Evolutionary conservation across 1,140 invertebrate species (phyloP), one percentile per base, ranked within the genome.

Genomic region (Luehdorfia chinensis): DNA sequence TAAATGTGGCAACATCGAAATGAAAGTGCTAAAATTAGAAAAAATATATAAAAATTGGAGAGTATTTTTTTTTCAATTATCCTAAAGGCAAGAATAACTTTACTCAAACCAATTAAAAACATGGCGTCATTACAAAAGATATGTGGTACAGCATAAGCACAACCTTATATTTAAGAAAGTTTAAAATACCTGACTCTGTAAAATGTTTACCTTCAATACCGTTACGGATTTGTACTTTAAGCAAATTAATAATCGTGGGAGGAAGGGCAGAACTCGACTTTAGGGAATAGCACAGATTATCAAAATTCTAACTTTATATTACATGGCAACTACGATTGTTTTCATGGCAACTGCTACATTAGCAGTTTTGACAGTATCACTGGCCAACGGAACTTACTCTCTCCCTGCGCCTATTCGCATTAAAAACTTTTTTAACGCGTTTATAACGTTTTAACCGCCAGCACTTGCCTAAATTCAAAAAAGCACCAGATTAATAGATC

Each of bases 201-300:
- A 55, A 44, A 55, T 49, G 8, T 50, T 49, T 55, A 51, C 47
- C 53, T 66, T 43, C 50, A 49, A 62, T 56, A 50, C 64, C 59
- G 58, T 67, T 55, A 47, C 21, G 67, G 64, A 72, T 72, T 80
- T 84, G 76, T 77, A 84, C 75, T 80, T 80, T 69, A 72, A 75
- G 64, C 63, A 59, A 63, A 63, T 21, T 1, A 47, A 54, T 14
- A 43, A 21, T 13, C 13, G 25, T 15, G 8, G 25, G 28, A 31
- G 6, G 2, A 18, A 25, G 18, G 6, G 43, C 32, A 48, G 39
- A 48, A 45, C 44, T 52, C 12, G 33, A 45, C 18, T 47, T 41
- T n/a, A 37, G 14, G 23, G 27, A 16, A 6, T 15, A 48, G 47
- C 34, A 48, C 18, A 28, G 21, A 12, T 32, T 33, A 45, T 37